These are phyloP conservation scores for Valencia hispanica DNA, from an alignment of 2,797 vertebrate species.

Conservation along the genomic window DNA sequence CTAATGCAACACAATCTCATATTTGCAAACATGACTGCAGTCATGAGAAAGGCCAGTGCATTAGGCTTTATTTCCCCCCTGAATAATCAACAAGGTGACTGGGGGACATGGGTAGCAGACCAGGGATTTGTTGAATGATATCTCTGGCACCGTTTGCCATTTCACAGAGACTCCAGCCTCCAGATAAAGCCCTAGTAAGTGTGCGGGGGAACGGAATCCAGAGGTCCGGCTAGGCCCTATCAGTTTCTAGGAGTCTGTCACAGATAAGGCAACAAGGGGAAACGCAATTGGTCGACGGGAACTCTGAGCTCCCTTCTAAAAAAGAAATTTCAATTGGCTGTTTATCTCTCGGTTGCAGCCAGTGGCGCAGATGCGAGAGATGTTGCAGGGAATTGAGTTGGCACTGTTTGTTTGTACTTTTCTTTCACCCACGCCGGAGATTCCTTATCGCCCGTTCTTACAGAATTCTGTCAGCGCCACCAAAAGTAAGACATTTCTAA, in stretches of 20 bases:
- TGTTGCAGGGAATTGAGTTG: slow-evolving; percentile 24
- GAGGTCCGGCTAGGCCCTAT: slow-evolving; percentile 73
- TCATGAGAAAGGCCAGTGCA: slow-evolving; percentile 27
- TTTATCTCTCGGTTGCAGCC: slow-evolving; percentile 74
- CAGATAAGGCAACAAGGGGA: slow-evolving; percentile 77
- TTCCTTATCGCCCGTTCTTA: slow-evolving; percentile 20
- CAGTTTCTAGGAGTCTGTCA: slow-evolving; percentile 78
- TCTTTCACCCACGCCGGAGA: slow-evolving; percentile 15
- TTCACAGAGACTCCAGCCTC: slow-evolving; percentile 76
- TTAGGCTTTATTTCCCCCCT: not conserved
- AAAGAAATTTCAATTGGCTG: slow-evolving; percentile 68
- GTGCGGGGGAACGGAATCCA: slow-evolving; percentile 80
- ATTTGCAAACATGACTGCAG: slow-evolving; percentile 15
- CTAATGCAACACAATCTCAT: slow-evolving; percentile 4
- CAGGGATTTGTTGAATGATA: slow-evolving; percentile 70
- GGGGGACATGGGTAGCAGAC: slow-evolving; percentile 53
- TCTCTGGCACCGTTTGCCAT: slow-evolving; percentile 73
- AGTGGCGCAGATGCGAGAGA: slow-evolving; percentile 50
- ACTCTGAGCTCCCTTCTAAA: slow-evolving; percentile 60
- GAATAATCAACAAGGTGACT: slow-evolving; percentile 44
- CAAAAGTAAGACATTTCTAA: slow-evolving; percentile 14
- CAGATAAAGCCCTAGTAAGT: slow-evolving; percentile 80
- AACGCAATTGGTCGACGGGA: slow-evolving; percentile 61
- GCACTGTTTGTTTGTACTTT: slow-evolving; percentile 30
- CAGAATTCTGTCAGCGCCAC: not conserved